phyloP scores from a whole-genome alignment of 2,797 vertebrate genomes.

The Australoheros facetus region DNA sequence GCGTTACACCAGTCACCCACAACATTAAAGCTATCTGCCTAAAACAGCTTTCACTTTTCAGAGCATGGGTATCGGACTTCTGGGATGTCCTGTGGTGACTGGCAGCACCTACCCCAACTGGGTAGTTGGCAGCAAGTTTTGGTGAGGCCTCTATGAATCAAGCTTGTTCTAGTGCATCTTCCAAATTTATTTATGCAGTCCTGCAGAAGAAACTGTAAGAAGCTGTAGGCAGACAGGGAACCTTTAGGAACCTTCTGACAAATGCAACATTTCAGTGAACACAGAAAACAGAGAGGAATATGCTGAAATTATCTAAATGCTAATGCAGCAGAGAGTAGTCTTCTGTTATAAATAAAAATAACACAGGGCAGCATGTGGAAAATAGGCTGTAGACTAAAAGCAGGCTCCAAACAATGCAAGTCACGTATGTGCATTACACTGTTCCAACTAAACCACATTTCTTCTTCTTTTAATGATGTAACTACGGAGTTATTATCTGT shows the following conservation, averaged over 20 bases:
- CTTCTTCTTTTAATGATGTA: not conserved
- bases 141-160: not conserved
- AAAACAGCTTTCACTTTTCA: not conserved
- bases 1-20: not conserved
- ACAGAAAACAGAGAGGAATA: not conserved
- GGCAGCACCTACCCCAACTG: not conserved
- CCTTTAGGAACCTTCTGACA: not conserved
- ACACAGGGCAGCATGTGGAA: constrained; percentile 14
- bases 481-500: not conserved
- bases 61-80: too few relatives aligned
- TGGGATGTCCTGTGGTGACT: not conserved
- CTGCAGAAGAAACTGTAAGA: not conserved
- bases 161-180: not conserved
- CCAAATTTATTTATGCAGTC: not conserved
- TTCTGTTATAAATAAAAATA: not conserved
- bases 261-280: not conserved
- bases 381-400: not conserved
- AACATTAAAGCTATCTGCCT: not conserved
- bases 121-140: not conserved
- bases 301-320: constrained; percentile 39
- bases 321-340: constrained; percentile 25
- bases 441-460: not conserved
- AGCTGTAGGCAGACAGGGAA: not conserved
- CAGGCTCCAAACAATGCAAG: not conserved
- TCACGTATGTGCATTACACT: not conserved